Evolutionary conservation across 2,888 invertebrate genomes (phyloP), one percentile per base, ranked within the genome.

Genomic region (Barypeithes pellucidus): DNA sequence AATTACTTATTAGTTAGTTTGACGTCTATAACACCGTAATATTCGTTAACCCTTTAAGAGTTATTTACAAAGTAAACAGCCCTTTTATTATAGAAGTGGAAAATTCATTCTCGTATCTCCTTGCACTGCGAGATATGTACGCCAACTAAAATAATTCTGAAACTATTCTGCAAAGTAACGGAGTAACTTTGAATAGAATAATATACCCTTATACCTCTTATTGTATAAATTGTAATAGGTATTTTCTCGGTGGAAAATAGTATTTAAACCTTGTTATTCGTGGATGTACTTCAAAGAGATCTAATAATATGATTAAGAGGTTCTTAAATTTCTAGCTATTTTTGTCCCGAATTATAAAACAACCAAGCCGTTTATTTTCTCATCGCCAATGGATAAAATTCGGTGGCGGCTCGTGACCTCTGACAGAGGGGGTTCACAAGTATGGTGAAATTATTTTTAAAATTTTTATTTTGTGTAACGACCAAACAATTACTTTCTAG

Each of bases 101-200:
- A 50, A 22, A 50, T 50, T 22, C 22, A 50, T 50, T 11, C 50
- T 22, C 50, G n/a, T 50, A 50, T 50, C 50, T 50, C 22, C 50
- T 50, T 24, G 22, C 22, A 50, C 47, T 20, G 8, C 18, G 47
- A 47, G 20, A 18, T 47, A 47, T 50, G 47, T 8, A 47, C 4
- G 20, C 47, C 20, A 14, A 47, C 20, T 47, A 47, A 47, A 47
- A 50, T 50, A 50, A 47, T 47, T 18, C 47, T 18, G 5, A 29
- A 29, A 47, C 47, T 47, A 47, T 47, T 47, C 20, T 47, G 47
- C 18, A 20, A 47, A 47, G 47, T 47, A 47, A 41, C 22, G n/a
- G n/a, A 41, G 41, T 41, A 11, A 20, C 60, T 61, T 61, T 61
- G 61, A 61, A 61, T 43, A 43, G 43, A 61, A 61, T 29, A 61